A percentile compares a stretch with the other conserved stretches of the same genome.
Evolutionary conservation across 64 coral and sea anemone genomes (phyloP).

Genomic region (Montipora cactus): DNA sequence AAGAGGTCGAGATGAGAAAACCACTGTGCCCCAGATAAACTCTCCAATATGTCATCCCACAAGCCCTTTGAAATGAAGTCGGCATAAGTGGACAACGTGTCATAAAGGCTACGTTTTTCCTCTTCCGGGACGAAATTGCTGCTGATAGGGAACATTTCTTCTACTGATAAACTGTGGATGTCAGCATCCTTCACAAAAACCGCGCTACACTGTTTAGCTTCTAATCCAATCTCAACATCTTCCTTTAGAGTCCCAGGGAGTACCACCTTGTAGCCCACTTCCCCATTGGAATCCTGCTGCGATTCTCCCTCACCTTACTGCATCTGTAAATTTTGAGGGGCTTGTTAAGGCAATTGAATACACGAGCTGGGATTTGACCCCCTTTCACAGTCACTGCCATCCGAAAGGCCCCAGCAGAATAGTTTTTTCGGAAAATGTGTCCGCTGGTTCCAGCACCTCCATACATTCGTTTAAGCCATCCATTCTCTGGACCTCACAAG

Average conservation of each 20-base stretch:
- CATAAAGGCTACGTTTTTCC: too few species aligned
- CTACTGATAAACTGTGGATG: too few species aligned
- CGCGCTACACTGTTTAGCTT: too few species aligned
- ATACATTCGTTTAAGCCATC: not conserved
- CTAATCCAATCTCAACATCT: too few species aligned
- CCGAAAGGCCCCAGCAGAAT: not conserved
- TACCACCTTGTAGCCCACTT: too few species aligned
- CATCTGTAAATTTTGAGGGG: too few species aligned
- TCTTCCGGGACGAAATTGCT: too few species aligned
- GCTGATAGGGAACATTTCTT: too few species aligned
- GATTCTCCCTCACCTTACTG: not conserved
- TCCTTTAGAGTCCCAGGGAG: too few species aligned
- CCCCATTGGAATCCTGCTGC: not conserved
- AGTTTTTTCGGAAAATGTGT: not conserved
- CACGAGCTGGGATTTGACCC: not conserved
- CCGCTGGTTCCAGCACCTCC: conserved; percentile 41
- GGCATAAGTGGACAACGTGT: not conserved
- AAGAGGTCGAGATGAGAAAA: too few species aligned
- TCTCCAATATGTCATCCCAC: not conserved
- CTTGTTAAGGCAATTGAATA: too few species aligned
- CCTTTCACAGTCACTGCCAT: conserved; percentile 16
- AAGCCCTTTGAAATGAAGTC: not conserved
- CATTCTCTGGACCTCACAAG: not conserved
- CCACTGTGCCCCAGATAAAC: not conserved
- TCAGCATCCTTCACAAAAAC: too few species aligned